Evolutionary conservation across 2,113 vertebrate genomes (phyloP), one percentile per base, ranked within the genome.

Genomic region (Mus pahari): DNA sequence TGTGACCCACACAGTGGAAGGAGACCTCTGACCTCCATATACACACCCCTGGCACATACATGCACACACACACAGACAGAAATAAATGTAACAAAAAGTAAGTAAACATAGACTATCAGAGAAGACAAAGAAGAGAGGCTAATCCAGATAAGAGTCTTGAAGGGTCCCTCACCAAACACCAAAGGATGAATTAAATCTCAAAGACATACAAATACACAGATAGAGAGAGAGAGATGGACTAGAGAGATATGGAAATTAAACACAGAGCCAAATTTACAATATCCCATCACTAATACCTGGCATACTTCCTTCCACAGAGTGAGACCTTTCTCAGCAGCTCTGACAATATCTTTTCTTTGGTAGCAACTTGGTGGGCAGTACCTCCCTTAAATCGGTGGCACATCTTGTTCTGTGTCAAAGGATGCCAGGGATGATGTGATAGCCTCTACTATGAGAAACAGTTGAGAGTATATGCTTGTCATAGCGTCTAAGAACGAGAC

Each of bases 111-210:
- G 36, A 96, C 82, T 94, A 13, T 16, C n/a, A 78, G 31, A 36
- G 14, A 91, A 89, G n/a, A 73, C 62, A 77, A 45, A 66, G 60
- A 71, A 53, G 64, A 28, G 91, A 55, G 48, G 73, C 4, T 55
- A 9, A 53, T 50, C 14, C 22, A 90, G 60, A 82, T n/a, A 7
- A 8, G 64, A 22, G 45, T 74, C 91, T 39, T 66, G 48, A 94
- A 94, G 53, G 66, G 13, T 48, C 22, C 36, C 19, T 93, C 0
- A 0, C 17, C 62, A 33, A 89, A 92, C 9, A 89, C 11, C 31
- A 50, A 86, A 28, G 5, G n/a, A 50, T 71, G 50, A 96, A 78
- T 77, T 22, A 86, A 91, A 20, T 87, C 73, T 96, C 78, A 89
- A 93, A 96, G 70, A 4, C 60, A 92, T 75, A 90, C 82, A 92